These are phyloP conservation scores for Miltochrista miniata DNA, from an alignment of 2,888 invertebrate species.

Conservation along the genomic window DNA sequence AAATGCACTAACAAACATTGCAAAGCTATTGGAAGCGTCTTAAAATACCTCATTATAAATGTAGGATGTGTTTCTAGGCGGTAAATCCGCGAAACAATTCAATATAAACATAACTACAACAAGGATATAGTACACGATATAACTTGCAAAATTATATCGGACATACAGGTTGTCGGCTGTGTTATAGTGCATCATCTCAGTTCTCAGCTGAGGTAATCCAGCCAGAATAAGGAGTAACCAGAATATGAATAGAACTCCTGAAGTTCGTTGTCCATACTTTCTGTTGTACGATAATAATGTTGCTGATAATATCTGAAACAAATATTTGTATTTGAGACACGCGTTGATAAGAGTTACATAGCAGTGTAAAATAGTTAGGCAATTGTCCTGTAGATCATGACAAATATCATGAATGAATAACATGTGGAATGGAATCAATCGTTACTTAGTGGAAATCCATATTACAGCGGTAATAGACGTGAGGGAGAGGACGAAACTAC, in stretches of 20 bases:
- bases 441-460: too few species aligned
- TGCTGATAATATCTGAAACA: constrained; percentile 85
- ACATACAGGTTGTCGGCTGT: constrained; percentile 74
- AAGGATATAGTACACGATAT: constrained; percentile 90
- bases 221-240: constrained; percentile 91
- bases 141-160: constrained; percentile 87
- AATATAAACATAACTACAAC: constrained; percentile 87
- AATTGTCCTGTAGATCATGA: too few species aligned
- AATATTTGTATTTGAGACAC: background rate
- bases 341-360: too few species aligned
- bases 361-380: too few species aligned
- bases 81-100: constrained; percentile 90
- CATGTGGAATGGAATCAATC: too few species aligned
- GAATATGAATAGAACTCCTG: constrained; percentile 94
- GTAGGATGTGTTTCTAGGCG: constrained; percentile 87
- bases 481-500: too few species aligned
- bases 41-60: constrained; percentile 83
- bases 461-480: too few species aligned
- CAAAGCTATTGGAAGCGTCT: background rate
- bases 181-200: constrained; percentile 73
- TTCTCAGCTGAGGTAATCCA: constrained; percentile 89
- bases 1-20: background rate
- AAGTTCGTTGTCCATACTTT: constrained; percentile 92
- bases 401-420: too few species aligned
- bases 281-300: constrained; percentile 90